Conservation (phyloP, 2,113 vertebrate genomes). For the Zapornia atra region DNA sequence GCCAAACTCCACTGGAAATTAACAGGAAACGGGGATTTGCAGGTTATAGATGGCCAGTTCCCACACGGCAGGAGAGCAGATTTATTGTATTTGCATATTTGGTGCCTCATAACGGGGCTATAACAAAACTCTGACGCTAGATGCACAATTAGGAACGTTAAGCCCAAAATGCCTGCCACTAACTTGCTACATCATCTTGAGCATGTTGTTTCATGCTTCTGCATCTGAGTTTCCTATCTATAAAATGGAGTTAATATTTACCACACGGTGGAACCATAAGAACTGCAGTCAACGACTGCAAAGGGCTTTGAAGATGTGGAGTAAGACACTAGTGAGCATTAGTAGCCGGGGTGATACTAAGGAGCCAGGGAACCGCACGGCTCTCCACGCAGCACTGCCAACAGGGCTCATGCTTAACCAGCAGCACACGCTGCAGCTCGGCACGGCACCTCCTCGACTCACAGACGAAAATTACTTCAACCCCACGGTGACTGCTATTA, state of each 20-base stretch:
- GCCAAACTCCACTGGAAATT: conserved; percentile 36
- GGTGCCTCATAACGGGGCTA: background rate
- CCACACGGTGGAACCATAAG: conserved; percentile 13
- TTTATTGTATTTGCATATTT: conserved; percentile 24
- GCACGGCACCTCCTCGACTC: background rate
- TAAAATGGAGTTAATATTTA: background rate
- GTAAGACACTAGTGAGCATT: fast-evolving
- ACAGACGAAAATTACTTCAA: background rate
- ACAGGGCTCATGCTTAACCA: background rate
- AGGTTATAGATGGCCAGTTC: conserved; percentile 33
- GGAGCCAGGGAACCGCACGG: background rate
- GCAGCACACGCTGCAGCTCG: background rate
- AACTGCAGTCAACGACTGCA: background rate
- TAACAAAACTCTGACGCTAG: background rate
- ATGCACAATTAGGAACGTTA: background rate
- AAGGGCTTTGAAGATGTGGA: background rate
- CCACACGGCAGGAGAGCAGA: background rate
- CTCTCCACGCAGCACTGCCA: background rate
- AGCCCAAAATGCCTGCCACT: conserved; percentile 25
- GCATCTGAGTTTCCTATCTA: background rate
- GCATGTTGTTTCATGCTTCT: background rate
- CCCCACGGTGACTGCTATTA: background rate
- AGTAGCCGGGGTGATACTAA: background rate
- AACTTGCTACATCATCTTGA: background rate
- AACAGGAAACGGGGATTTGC: conserved; percentile 23